Evolutionary conservation across 2,888 invertebrate genomes (phyloP).

Genomic region (Chloroclysta siterata): DNA sequence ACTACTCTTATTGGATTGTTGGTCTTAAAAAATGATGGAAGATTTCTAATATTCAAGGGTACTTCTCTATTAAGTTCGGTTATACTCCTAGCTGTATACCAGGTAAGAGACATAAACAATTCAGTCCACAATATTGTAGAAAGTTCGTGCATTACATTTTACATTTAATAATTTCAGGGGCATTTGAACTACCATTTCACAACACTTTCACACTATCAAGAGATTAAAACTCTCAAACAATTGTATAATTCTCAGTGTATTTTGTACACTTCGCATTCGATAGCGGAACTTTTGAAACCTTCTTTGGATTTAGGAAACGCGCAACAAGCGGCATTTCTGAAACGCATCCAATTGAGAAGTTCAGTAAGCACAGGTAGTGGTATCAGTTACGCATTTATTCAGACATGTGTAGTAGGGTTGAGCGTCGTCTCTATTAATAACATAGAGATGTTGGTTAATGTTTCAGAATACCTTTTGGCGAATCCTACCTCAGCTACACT

Average conservation of each 20-base stretch:
- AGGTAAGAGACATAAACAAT: slow-evolving; percentile 45
- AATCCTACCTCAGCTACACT: slow-evolving; percentile 43
- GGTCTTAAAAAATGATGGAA: slow-evolving; percentile 38
- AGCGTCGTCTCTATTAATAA: background rate
- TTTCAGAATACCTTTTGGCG: slow-evolving; percentile 44
- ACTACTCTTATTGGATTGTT: slow-evolving; percentile 54
- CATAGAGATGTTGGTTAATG: background rate
- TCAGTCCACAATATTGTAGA: background rate
- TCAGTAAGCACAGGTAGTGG: background rate
- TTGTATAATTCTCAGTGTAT: slow-evolving; percentile 42
- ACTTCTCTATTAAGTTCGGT: slow-evolving; percentile 53
- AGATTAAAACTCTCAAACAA: slow-evolving; percentile 48
- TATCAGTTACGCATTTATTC: background rate
- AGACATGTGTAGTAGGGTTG: background rate
- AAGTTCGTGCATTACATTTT: background rate
- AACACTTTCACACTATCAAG: slow-evolving; percentile 44
- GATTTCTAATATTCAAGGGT: slow-evolving; percentile 47
- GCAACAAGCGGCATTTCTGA: slow-evolving; percentile 33
- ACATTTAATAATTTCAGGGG: slow-evolving; percentile 48
- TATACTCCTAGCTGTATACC: slow-evolving; percentile 53
- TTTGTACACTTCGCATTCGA: slow-evolving; percentile 48
- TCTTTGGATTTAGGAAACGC: slow-evolving; percentile 32
- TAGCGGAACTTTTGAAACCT: slow-evolving; percentile 44
- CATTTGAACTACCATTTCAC: slow-evolving; percentile 61
- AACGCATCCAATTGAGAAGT: slow-evolving; percentile 9